Evolutionary conservation across 1,140 invertebrate species (phyloP), one percentile per base, ranked within the genome.

Genomic region (Watersipora subatra): DNA sequence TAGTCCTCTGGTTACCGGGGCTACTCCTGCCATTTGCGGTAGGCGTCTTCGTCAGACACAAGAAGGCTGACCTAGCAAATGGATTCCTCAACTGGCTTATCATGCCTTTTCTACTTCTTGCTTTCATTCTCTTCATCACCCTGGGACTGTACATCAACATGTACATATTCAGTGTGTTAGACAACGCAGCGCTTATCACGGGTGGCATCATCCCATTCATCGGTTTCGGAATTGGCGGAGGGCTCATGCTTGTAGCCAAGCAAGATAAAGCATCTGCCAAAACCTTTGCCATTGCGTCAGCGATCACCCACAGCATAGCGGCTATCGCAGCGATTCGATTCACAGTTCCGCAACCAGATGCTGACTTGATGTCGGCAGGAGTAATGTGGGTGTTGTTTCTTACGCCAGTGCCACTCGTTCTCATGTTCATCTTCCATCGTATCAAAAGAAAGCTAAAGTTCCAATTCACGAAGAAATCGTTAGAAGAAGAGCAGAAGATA

Each of bases 101-200:
- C 62, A 75, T 75, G 64, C 76, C 76, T 46, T 70, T 77, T 28
- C 68, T 78, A 58, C 71, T 78, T 25, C 69, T 78, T 34, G 71
- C 73, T 29, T 70, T 72, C 66, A 78, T 78, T 64, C 70, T 78
- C 61, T 76, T 75, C 63, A 73, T 77, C 68, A 78, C 76, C 17
- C 69, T 78, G 15, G 76, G 76, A 59, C 72, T 78, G 25, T 76
- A 78, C 69, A 78, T 78, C 65, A 78, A 78, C 65, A 76, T 76
- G 73, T 78, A 78, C 64, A 71, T 76, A 27, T 77, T 77, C 67
- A 70, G 75, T 57, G 57, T 68, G 25, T 66, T 75, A n/a, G 69
- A 76, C 62, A 64, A 68, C 2, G 67, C 67, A 59, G 70, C 71
- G 2, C 64, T 76, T 28, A 34, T 76, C 24, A 73, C 73, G 2